Conservation (phyloP, 2,888 invertebrate genomes). For the Drosophila affinis region DNA sequence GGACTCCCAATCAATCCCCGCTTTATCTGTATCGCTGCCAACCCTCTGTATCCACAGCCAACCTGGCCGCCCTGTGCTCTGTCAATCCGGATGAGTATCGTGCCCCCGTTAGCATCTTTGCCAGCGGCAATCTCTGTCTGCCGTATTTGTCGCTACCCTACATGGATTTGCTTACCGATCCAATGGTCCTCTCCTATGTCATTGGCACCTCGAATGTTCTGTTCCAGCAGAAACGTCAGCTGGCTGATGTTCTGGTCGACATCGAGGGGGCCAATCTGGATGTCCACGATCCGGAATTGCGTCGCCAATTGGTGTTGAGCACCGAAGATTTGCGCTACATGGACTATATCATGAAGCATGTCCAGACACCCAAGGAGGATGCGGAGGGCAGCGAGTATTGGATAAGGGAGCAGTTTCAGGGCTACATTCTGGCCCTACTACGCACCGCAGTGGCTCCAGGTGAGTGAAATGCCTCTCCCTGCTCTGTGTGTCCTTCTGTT, state of each 20-base stretch:
- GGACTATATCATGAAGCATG: slow-evolving; percentile 93
- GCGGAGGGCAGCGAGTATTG: slow-evolving; percentile 97
- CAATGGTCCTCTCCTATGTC: slow-evolving; percentile 93
- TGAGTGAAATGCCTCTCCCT: slow-evolving; percentile 8
- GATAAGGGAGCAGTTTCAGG: slow-evolving; percentile 96
- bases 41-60: slow-evolving; percentile 61
- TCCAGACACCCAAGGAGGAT: slow-evolving; percentile 88
- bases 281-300: slow-evolving; percentile 89
- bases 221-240: slow-evolving; percentile 96
- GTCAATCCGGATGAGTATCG: slow-evolving; percentile 87
- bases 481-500: too few relatives aligned
- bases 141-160: slow-evolving; percentile 98
- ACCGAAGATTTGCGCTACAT: slow-evolving; percentile 98
- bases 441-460: slow-evolving; percentile 87
- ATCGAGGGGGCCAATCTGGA: slow-evolving; percentile 94
- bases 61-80: slow-evolving; percentile 77
- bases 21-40: background rate
- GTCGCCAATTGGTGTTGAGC: slow-evolving; percentile 92
- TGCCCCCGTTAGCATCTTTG: slow-evolving; percentile 93
- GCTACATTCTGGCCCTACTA: slow-evolving; percentile 92
- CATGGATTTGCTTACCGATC: slow-evolving; percentile 94
- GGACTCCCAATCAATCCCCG: too few relatives aligned
- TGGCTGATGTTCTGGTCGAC: slow-evolving; percentile 96
- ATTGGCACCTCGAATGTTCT: slow-evolving; percentile 99
- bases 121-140: slow-evolving; percentile 95